Percentiles rank a stretch among this genome's conserved stretches.
Evolutionary conservation across 2,113 vertebrate species (phyloP).

Genomic region (Typhlomys cinereus): DNA sequence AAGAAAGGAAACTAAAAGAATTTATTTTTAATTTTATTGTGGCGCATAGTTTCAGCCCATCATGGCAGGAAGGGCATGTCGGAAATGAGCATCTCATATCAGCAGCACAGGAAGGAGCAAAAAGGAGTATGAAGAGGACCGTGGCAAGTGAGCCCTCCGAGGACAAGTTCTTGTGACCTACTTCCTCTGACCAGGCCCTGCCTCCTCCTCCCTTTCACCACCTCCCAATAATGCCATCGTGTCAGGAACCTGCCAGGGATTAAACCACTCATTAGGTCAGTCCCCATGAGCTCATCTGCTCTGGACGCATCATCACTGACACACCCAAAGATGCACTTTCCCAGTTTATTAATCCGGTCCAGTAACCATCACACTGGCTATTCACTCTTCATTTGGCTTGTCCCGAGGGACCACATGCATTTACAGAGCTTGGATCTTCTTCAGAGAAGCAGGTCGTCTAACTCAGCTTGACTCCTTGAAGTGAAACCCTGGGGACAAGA

Average conservation of each 20-base stretch:
- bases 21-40: not conserved
- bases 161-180: not conserved
- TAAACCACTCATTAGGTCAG: not conserved
- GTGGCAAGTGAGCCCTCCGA: not conserved
- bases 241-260: not conserved
- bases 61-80: not conserved
- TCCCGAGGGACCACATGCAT: not conserved
- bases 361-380: not conserved
- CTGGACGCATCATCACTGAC: not conserved
- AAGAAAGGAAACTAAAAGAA: not conserved
- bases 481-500: not conserved
- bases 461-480: not conserved
- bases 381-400: not conserved
- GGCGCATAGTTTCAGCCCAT: not conserved
- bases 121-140: not conserved
- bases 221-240: not conserved
- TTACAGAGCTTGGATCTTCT: constrained; percentile 18
- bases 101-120: not conserved
- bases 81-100: not conserved
- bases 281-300: not conserved
- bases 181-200: not conserved
- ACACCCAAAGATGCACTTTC: not conserved
- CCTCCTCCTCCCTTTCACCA: not conserved
- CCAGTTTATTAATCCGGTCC: not conserved
- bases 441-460: not conserved